Base-by-base conservation (phyloP, 1,140 invertebrate species). In the Anastrepha ludens region DNA sequence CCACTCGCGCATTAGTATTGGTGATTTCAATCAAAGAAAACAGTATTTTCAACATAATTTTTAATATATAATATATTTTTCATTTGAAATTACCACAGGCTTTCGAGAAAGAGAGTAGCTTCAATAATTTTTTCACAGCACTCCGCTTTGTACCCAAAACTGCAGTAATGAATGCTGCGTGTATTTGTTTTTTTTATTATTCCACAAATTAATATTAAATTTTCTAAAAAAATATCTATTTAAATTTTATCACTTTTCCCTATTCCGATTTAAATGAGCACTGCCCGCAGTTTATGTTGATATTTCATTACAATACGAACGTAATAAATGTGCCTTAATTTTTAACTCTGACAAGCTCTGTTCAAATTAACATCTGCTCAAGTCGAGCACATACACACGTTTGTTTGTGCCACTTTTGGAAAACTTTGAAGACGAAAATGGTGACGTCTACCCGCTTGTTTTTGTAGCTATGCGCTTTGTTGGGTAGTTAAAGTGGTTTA, bases 301-400 rank as follows among this genome's bases (percentile, higher is more conserved):
- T 4, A 74, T 15, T 5, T 47, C 17, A 62, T 47, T n/a, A 74
- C 17, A 44, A 11, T 67, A 67, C 2, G 20, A 39, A 29, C 8
- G 2, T 4, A n/a, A 5, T 47, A 50, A 47, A 17, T 41, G 29
- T 70, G 3, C 2, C 41, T 50, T 74, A 17, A 47, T 50, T 74
- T 74, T 3, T 8, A 6, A 50, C 17, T 17, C 17, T n/a, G 0
- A n/a, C 44, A n/a, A 39, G 44, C 17, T 44, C 8, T n/a, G 5
- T 74, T 74, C 4, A 47, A 74, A 44, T 50, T 15, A 74, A 74
- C 70, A 15, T 74, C 44, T 50, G 44, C 70, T 74, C 44, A n/a
- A 74, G 15, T 50, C 15, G 70, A 74, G 4, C 41, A 15, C 39
- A 74, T 74, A 17, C 41, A 55, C 11, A 55, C 11, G 50, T 55